Conservation (phyloP, 2,888 invertebrate species). For the Trissolcus japonicus region DNA sequence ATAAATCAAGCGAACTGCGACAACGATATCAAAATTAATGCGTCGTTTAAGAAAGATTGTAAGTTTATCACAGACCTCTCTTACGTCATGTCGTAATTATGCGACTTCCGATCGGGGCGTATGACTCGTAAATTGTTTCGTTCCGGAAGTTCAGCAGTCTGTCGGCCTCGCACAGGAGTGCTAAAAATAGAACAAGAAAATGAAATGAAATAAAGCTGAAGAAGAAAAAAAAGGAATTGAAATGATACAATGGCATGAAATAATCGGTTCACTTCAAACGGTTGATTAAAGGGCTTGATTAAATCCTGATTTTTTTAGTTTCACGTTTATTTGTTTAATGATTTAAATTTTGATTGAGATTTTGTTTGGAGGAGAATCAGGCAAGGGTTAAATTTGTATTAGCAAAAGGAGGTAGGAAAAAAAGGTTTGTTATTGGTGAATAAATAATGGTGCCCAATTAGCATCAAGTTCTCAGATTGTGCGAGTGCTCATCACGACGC, state of each 20-base stretch:
- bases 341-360: not conserved
- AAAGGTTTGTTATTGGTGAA: not conserved
- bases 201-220: slow-evolving; percentile 7
- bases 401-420: too few relatives aligned
- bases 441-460: not conserved
- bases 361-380: not conserved
- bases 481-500: slow-evolving; percentile 4
- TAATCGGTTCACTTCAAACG: slow-evolving; percentile 9
- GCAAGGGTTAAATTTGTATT: too few relatives aligned
- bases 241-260: slow-evolving; percentile 5
- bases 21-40: slow-evolving; percentile 1
- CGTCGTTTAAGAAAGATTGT: not conserved
- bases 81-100: slow-evolving; percentile 32
- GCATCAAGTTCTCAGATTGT: not conserved
- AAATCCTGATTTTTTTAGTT: not conserved
- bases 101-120: slow-evolving; percentile 38
- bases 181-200: slow-evolving; percentile 45
- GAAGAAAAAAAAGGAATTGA: not conserved
- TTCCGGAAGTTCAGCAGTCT: slow-evolving; percentile 50
- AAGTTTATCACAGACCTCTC: slow-evolving; percentile 17
- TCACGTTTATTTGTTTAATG: too few relatives aligned
- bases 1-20: not conserved
- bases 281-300: slow-evolving; percentile 7
- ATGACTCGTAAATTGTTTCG: slow-evolving; percentile 34
- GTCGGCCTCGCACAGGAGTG: slow-evolving; percentile 26